Evolutionary conservation across 1,140 invertebrate genomes (phyloP), one percentile per base, ranked within the genome.

Genomic region (Helicoverpa zea): DNA sequence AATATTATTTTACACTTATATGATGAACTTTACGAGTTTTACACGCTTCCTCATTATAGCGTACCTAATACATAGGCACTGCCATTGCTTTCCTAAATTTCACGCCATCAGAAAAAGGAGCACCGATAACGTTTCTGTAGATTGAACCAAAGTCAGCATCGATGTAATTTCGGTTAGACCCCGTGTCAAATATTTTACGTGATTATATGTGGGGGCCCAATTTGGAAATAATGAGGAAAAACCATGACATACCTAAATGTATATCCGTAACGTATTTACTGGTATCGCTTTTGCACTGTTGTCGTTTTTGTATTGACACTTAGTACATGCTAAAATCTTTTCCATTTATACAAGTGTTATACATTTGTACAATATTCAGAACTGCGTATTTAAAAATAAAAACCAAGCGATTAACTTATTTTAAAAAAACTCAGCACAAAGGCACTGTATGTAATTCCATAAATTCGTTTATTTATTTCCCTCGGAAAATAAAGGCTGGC

Each of bases 151-250:
- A 35, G 35, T 7, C 35, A 7, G 3, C 35, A 7, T 7, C 7
- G 3, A 35, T 35, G 35, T 35, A 35, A 35, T 35, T 35, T 35
- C 7, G 35, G 35, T 35, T 3, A 35, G 23, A 73, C 7, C 68
- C 68, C 13, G 23, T 9, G 14, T 74, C 51, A 35, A 74, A 74
- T 59, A 74, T 74, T 74, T 74, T n/a, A 74, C 43, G 29, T 59
- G 54, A 23, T 59, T 74, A 47, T 74, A 56, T 74, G n/a, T n/a
- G 72, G 54, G 29, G 43, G 12, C 68, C 68, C 68, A 23, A 14
- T 12, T 30, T 4, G 3, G 23, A 2, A 5, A 47, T 43, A 52
- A 52, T 70, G 49, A 70, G 35, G 35, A 35, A 35, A 18, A 16
- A 14, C 16, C 18, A 14, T 9, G n/a, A 58, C 18, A 58, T 58